Conservation (phyloP, 2,113 vertebrate genomes). For the Psilopogon haemacephalus region DNA sequence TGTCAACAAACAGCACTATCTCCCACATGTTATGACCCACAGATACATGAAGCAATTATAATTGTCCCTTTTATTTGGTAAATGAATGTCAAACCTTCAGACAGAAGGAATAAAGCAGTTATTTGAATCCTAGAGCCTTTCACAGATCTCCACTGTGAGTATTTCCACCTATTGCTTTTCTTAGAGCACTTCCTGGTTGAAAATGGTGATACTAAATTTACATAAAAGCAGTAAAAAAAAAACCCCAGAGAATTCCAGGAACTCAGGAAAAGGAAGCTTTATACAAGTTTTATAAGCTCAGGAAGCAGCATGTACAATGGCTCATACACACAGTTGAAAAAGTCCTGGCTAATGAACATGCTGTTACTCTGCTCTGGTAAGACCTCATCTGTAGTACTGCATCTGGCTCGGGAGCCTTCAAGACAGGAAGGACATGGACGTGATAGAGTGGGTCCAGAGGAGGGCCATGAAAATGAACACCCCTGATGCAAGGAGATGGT, state of each 20-base stretch:
- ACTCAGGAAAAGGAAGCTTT: background rate
- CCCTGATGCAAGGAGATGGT: too few species aligned
- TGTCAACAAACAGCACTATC: background rate
- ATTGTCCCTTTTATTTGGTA: background rate
- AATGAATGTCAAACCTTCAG: background rate
- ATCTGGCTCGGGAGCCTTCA: too few species aligned
- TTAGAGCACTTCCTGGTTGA: background rate
- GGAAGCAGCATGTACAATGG: background rate
- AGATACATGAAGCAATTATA: background rate
- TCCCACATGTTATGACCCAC: background rate
- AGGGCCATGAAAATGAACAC: too few species aligned
- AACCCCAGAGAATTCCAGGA: background rate
- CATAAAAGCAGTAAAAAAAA: background rate
- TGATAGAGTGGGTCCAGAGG: too few species aligned
- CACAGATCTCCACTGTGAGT: background rate
- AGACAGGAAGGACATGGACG: too few species aligned
- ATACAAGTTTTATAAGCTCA: background rate
- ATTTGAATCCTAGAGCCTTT: background rate
- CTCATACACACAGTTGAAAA: background rate
- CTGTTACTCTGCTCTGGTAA: too few species aligned
- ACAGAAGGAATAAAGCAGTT: background rate
- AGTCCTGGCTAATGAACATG: background rate
- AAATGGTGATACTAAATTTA: background rate
- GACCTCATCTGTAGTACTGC: too few species aligned
- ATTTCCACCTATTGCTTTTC: background rate